Conservation (phyloP, 2,888 invertebrate species). For the Galeruca laticollis region DNA sequence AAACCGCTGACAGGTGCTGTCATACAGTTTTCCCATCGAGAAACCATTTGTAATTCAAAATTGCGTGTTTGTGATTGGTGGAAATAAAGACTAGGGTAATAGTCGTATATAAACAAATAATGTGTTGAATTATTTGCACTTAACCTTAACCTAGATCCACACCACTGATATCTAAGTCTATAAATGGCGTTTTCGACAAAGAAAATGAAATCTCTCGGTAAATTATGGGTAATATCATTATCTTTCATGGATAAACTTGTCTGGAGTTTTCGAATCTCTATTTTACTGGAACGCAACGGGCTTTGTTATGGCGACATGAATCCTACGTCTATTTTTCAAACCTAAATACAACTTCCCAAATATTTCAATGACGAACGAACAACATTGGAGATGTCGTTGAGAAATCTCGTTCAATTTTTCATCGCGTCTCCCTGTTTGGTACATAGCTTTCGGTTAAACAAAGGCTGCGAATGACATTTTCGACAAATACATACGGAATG, state of each 20-base stretch:
- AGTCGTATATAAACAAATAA: too few species aligned
- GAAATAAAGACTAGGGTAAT: too few species aligned
- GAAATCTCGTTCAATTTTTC: constrained; percentile 27
- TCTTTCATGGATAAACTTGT: constrained; percentile 31
- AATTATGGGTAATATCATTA: constrained; percentile 38
- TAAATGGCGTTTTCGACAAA: constrained; percentile 5
- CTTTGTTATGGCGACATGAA: constrained; percentile 25
- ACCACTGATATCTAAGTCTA: background rate
- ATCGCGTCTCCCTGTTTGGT: constrained; percentile 2
- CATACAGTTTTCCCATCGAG: too few species aligned
- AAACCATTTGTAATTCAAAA: too few species aligned
- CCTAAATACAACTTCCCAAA: constrained; percentile 24
- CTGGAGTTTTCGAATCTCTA: constrained; percentile 34
- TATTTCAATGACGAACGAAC: constrained; percentile 31
- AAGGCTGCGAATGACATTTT: too few species aligned
- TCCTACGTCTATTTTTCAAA: constrained; percentile 34
- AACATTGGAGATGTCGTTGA: constrained; percentile 28
- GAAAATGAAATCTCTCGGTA: constrained; percentile 29
- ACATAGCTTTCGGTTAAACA: too few species aligned
- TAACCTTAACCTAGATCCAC: background rate
- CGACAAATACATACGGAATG: too few species aligned
- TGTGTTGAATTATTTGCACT: too few species aligned
- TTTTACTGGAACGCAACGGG: constrained; percentile 21
- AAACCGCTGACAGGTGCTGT: too few species aligned
- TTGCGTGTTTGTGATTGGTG: too few species aligned